These are phyloP conservation scores for Gambusia yucatana DNA, from an alignment of 2,797 vertebrate genomes.

Conservation along the genomic window DNA sequence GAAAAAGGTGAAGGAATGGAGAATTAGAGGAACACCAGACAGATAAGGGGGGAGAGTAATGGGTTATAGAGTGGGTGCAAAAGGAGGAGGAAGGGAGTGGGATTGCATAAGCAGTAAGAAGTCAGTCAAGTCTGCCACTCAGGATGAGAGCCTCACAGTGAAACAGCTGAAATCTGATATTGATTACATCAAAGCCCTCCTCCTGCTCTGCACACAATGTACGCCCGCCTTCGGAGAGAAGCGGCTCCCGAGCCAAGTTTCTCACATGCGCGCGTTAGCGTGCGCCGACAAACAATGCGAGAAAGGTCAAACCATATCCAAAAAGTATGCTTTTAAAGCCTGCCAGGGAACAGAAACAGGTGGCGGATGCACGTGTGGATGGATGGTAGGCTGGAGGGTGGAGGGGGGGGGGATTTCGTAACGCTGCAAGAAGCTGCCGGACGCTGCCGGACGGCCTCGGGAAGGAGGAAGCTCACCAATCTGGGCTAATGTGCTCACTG, in stretches of 20 bases:
- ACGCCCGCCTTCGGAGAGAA: constrained; percentile 53
- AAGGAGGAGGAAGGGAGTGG: constrained; percentile 54
- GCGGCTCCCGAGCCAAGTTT: constrained; percentile 57
- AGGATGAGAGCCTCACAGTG: constrained; percentile 74
- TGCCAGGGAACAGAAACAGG: constrained; percentile 66
- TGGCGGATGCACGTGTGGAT: constrained; percentile 51
- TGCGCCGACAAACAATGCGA: constrained; percentile 52
- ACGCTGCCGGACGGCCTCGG: constrained; percentile 21
- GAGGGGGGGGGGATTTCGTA: constrained; percentile 55
- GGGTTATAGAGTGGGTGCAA: constrained; percentile 49
- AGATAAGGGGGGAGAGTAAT: constrained; percentile 60
- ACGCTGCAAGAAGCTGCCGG: constrained; percentile 25
- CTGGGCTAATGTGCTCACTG: constrained; percentile 39
- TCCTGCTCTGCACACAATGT: constrained; percentile 70
- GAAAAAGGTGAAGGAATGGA: constrained; percentile 41
- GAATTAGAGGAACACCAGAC: constrained; percentile 36
- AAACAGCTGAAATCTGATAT: constrained; percentile 82
- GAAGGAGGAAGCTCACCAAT: constrained; percentile 14
- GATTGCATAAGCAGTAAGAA: constrained; percentile 74
- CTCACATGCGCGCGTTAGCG: constrained; percentile 34
- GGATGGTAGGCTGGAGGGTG: constrained; percentile 20
- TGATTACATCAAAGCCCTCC: constrained; percentile 77
- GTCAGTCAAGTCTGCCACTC: constrained; percentile 78
- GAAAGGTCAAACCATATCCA: constrained; percentile 70
- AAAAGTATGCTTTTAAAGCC: constrained; percentile 56